phyloP scores from a whole-genome alignment of 2,113 vertebrate species.

The Speoplatyrhinus poulsoni region DNA sequence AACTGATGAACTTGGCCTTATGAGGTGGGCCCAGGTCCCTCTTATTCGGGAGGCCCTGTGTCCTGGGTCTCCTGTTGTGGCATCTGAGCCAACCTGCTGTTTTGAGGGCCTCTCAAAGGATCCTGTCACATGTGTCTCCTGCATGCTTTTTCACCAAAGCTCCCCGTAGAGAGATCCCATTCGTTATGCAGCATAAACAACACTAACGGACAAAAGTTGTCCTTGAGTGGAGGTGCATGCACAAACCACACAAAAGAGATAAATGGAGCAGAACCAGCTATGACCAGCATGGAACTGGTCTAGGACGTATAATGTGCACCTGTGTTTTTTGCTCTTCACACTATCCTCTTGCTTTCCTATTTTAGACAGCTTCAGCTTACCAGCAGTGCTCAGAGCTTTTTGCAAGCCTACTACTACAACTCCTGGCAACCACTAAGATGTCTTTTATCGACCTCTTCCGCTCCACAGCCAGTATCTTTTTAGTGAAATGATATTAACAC shows the following conservation, averaged over 20 bases:
- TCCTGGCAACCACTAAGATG: slow-evolving; percentile 56
- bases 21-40: slow-evolving; percentile 5
- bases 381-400: slow-evolving; percentile 61
- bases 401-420: slow-evolving; percentile 30
- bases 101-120: slow-evolving; percentile 49
- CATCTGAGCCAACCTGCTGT: slow-evolving; percentile 55
- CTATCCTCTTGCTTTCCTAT: slow-evolving; percentile 61
- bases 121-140: slow-evolving; percentile 68
- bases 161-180: slow-evolving; percentile 63
- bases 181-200: slow-evolving; percentile 63
- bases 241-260: slow-evolving; percentile 58
- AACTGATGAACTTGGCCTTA: slow-evolving; percentile 3
- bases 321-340: slow-evolving; percentile 68
- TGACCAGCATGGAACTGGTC: slow-evolving; percentile 78
- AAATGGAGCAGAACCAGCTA: slow-evolving; percentile 75
- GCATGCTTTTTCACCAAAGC: slow-evolving; percentile 52
- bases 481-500: slow-evolving; percentile 49
- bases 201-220: slow-evolving; percentile 37
- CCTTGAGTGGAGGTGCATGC: slow-evolving; percentile 43
- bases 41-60: slow-evolving; percentile 31
- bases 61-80: slow-evolving; percentile 54
- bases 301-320: slow-evolving; percentile 58
- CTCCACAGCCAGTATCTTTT: slow-evolving; percentile 36
- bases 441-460: slow-evolving; percentile 33
- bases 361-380: slow-evolving; percentile 64